These are phyloP conservation scores for Stictocephala bisonia DNA, from an alignment of 2,888 invertebrate species.

Conservation along the genomic window DNA sequence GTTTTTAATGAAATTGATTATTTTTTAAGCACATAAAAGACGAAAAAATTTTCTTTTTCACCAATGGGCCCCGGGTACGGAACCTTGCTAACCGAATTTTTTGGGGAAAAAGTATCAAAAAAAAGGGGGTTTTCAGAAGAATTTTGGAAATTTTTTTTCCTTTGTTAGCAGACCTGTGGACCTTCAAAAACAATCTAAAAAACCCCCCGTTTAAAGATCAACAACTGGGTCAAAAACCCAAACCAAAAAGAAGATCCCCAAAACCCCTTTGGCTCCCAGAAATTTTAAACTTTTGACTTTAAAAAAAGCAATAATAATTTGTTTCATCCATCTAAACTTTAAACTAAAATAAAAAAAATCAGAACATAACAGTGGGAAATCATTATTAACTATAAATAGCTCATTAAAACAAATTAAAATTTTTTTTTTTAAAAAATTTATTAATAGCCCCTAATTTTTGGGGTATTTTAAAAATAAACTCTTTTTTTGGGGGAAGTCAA, in stretches of 20 bases:
- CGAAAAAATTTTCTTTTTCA: too few relatives aligned
- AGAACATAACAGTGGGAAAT: too few relatives aligned
- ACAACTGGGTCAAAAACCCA: slow-evolving; percentile 80
- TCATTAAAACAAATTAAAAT: too few relatives aligned
- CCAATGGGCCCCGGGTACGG: slow-evolving; percentile 65
- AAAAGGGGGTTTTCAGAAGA: slow-evolving; percentile 69
- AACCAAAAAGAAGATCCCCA: slow-evolving; percentile 86
- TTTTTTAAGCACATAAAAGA: too few relatives aligned
- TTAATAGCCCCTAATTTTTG: too few relatives aligned
- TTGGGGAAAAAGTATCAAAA: slow-evolving; percentile 67
- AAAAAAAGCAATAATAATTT: not conserved
- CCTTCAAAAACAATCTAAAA: slow-evolving; percentile 69
- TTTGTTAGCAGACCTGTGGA: slow-evolving; percentile 71
- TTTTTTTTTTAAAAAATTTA: too few relatives aligned
- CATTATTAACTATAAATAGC: too few relatives aligned
- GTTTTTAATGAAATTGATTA: too few relatives aligned
- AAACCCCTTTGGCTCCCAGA: slow-evolving; percentile 75
- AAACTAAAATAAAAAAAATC: too few relatives aligned
- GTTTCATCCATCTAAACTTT: not conserved
- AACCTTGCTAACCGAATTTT: slow-evolving; percentile 81
- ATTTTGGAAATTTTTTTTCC: slow-evolving; percentile 73
- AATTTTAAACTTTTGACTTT: slow-evolving; percentile 40
- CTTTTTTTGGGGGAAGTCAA: too few relatives aligned
- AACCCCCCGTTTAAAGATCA: slow-evolving; percentile 73
- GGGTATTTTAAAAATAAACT: too few relatives aligned